These are phyloP conservation scores for Pseudomyrmex gracilis DNA, from an alignment of 1,140 invertebrate genomes.

Conservation along the genomic window DNA sequence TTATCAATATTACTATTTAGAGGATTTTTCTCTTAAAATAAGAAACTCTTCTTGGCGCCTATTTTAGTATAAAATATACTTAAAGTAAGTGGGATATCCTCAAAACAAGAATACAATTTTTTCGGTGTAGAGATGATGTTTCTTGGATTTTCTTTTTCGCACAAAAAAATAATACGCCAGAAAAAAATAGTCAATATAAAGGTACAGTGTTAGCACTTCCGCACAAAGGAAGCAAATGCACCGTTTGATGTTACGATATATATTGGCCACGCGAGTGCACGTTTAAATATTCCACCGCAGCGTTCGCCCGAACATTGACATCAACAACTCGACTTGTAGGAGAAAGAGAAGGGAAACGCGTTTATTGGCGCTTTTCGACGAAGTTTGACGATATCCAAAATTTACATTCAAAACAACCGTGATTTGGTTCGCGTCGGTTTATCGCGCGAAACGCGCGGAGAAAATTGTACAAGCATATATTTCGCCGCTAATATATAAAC, in stretches of 20 bases:
- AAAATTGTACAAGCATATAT: too few relatives aligned
- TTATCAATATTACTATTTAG: too few relatives aligned
- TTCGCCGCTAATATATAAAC: too few relatives aligned
- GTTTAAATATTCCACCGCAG: constrained; percentile 60
- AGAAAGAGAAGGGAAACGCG: constrained; percentile 7
- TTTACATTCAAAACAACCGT: constrained; percentile 39
- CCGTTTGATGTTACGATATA: constrained; percentile 44
- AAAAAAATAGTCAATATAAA: constrained; percentile 27
- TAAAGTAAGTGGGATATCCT: too few relatives aligned
- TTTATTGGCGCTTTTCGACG: constrained; percentile 35
- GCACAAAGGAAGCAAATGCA: constrained; percentile 17
- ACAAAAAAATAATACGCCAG: constrained; percentile 12
- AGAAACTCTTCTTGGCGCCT: too few relatives aligned
- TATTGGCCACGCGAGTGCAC: constrained; percentile 34
- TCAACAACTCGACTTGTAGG: constrained; percentile 48
- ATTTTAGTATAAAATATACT: too few relatives aligned
- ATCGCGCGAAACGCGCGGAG: too few relatives aligned
- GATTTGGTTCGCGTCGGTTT: neutral
- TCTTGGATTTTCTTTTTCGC: neutral
- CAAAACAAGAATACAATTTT: too few relatives aligned
- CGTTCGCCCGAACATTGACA: constrained; percentile 44
- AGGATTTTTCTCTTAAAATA: too few relatives aligned
- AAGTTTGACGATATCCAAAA: constrained; percentile 37
- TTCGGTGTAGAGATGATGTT: neutral
- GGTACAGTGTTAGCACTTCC: constrained; percentile 9